Percentiles rank a stretch among this genome's conserved stretches.
These are phyloP conservation scores for Drosophila anomalipes DNA, from an alignment of 2,888 invertebrate genomes.

Conservation along the genomic window DNA sequence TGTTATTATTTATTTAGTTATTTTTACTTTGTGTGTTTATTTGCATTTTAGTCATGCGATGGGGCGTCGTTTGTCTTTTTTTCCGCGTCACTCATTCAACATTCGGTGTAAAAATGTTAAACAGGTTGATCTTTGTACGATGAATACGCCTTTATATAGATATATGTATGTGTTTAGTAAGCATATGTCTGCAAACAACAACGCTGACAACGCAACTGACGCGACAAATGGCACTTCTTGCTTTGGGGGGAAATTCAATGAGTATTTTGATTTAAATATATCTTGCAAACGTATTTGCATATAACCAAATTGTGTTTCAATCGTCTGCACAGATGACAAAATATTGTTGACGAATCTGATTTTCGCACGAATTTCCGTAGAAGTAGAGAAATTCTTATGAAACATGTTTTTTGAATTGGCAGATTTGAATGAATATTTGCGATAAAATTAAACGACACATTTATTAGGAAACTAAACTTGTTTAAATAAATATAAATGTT, in stretches of 20 bases:
- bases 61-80: slow-evolving; percentile 14
- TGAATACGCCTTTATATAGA: slow-evolving; percentile 22
- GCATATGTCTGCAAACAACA: slow-evolving; percentile 24
- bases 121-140: slow-evolving; percentile 55
- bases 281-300: neutral
- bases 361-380: neutral
- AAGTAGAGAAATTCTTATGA: neutral
- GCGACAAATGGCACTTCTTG: slow-evolving; percentile 12
- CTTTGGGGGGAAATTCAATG: slow-evolving; percentile 18
- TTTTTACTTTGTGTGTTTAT: slow-evolving; percentile 20
- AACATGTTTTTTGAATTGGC: neutral
- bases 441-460: neutral
- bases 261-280: neutral
- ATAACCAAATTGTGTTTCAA: slow-evolving; percentile 11
- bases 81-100: slow-evolving; percentile 50
- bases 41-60: slow-evolving; percentile 72
- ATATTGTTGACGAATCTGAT: neutral
- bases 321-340: slow-evolving; percentile 10
- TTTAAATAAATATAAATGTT: neutral
- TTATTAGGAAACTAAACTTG: neutral
- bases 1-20: slow-evolving; percentile 49
- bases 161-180: neutral
- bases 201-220: slow-evolving; percentile 30
- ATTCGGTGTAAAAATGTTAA: slow-evolving; percentile 66
- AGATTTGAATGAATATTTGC: slow-evolving; percentile 1